Base-by-base conservation (phyloP, 2,888 invertebrate species). In the Eupithecia abbreviata region DNA sequence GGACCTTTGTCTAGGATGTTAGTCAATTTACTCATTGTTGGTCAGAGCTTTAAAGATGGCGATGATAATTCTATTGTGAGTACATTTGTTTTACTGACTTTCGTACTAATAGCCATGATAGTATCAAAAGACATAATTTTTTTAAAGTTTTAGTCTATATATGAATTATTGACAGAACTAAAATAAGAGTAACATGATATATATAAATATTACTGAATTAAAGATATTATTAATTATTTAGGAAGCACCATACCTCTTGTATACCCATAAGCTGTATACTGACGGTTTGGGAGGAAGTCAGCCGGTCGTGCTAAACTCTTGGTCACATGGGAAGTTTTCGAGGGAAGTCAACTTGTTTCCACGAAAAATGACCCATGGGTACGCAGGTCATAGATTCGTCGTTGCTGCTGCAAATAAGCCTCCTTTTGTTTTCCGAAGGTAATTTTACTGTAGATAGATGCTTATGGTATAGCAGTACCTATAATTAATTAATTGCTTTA, bases 271-370 rank as follows among this genome's bases (percentile, higher is more conserved):
- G 81, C 89, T 98, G 65, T 97, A 96, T 86, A 95, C 96, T 0
- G 97, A 97, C 88, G 97, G 97, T 3, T 91, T 97, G 82, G 97
- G 97, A 45, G 96, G 96, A 0, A 97, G 97, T 85, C 90, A 90
- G 71, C 96, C 97, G 0, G 86, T 96, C 42, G 96, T 98, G 0
- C 84, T 98, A 12, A 97, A 96, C 42, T 97, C 97, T 49, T 98
- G 97, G 97, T 91, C 95, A 2, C 96, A 95, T 70, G 96, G 96
- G 49, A 95, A 93, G 71, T 95, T 96, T 79, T 96, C 97, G 2
- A 95, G 96, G 79, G 89, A 96, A 43, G 91, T 96, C 0, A 92
- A 96, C 86, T 90, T 98, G 55, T 98, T 97, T 90, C 97, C 97
- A 3, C 85, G 87, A 12, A 98, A 98, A 91, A 96, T 97, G 89